Base-by-base conservation (phyloP, 2,888 invertebrate genomes). In the Drosophila robusta region DNA sequence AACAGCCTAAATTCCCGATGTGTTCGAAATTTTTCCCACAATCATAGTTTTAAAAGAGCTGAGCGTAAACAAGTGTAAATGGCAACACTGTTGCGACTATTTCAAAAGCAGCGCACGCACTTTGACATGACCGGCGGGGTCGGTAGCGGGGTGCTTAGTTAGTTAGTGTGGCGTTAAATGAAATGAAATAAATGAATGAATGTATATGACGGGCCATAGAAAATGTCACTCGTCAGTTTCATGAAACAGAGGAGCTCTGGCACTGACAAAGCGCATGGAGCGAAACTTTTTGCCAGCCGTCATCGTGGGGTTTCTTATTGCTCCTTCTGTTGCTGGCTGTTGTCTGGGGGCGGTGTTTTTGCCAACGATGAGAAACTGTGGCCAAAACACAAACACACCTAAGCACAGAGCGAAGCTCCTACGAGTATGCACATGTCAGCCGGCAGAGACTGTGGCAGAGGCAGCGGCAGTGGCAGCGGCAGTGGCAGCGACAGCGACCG, bases 141-240 rank as follows among this genome's bases (percentile, higher is more conserved):
- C 1, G 46, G 16, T 24, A 22, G 39, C 14, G 52, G 34, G 39
- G n/a, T 24, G 54, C 9, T 41, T 29, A 44, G 55, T 63, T 70
- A 82, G 80, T 78, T 87, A 76, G 84, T 68, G 56, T 67, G 64
- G 66, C 70, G 80, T 72, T 86, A 83, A 83, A 80, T 80, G 84
- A 75, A 86, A 81, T 77, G 80, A 86, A 74, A 86, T 83, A 86
- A 86, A 86, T 79, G 89, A 88, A 88, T 86, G 83, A 82, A 70
- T 65, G 74, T 76, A 71, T 80, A 71, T 75, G 66, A 74, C 52
- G 57, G 73, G 63, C 67, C 46, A 70, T 32, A 57, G 42, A 70
- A 67, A 76, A 64, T 86, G 87, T 83, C 83, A 86, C 76, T 74
- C 87, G 70, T 64, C 74, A 58, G 46, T 47, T 49, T 52, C 50